Base-by-base conservation (phyloP, 2,797 vertebrate species). In the Novumbra hubbsi region DNA sequence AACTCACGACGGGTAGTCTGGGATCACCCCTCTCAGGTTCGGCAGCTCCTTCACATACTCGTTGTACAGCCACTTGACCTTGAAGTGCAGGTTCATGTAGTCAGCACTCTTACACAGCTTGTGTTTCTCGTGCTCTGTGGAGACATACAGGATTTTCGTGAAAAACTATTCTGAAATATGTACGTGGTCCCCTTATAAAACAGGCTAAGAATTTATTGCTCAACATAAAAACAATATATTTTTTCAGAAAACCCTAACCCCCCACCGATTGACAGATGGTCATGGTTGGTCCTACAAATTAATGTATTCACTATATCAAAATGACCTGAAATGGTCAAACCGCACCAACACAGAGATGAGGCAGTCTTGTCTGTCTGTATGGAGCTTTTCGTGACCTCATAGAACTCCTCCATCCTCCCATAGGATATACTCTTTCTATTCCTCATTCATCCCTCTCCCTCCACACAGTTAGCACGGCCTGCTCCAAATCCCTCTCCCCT, bases 61-160 rank as follows among this genome's bases (percentile, higher is more conserved):
- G 0, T 98, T 99, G 92, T 95, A 93, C 19, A 99, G 95, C 98
- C 98, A 99, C 86, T 99, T 99, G 83, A 99, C 97, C 88, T 99
- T 99, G 90, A 99, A 99, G 90, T 99, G 98, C 79, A 99, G 93
- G 89, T 99, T 99, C 98, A 99, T 99, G 92, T 99, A 99, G 92
- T 99, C 98, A 0, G 98, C 97, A 27, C 97, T 99, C 89, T 96
- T 98, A 88, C 97, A 99, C 71, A 97, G 92, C 1, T 93, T 86
- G 83, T 96, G 95, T 82, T 97, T 98, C 88, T 98, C 97, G 1
- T 99, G 98, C 76, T 99, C 98, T 99, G 89, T 41, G 68, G 50
- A 38, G 2, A 48, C 27, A 62, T 17, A 64, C 1, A 70, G 48
- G 16, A 50, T 11, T 60, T 38, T 38, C 34, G 8, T 2, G 34